Evolutionary conservation across 2,797 vertebrate genomes (phyloP), one percentile per base, ranked within the genome.

Genomic region (Pitangus sulphuratus): DNA sequence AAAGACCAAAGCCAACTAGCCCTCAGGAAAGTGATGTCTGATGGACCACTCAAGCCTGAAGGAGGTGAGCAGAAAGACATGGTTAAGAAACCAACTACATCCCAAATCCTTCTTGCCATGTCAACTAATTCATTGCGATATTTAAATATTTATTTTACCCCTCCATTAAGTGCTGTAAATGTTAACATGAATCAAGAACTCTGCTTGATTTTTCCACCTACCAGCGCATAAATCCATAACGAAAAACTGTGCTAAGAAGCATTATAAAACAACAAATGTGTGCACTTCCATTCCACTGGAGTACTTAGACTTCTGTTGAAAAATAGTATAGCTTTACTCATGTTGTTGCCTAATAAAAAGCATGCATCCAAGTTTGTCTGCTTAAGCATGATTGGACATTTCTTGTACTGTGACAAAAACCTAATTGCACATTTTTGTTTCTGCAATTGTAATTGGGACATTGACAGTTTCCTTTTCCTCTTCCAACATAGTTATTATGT

Each of bases 11-110:
- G 97, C 98, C 99, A 99, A 98, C 99, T 99, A 98, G 98, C 98
- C 98, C 98, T 99, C 98, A 99, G 98, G 98, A 99, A 99, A 98
- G 99, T 99, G 98, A 98, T 99, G 98, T 99, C 99, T 87, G 99
- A 99, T 97, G 99, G 99, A 98, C 99, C 99, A 89, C 98, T 98
- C 98, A 98, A 98, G 97, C 98, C 98, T 97, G 98, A 98, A 98
- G 98, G 98, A 99, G 98, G 98, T 99, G 98, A 99, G 99, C 97
- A 97, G 97, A 98, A 98, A 97, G 96, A 95, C 97, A 89, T 94
- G 94, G 96, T 97, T 92, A 97, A 97, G 97, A 97, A 97, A 94
- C 66, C 60, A 84, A 81, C 61, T 65, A 85, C 89, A 96, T 88
- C 68, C 69, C 42, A 94, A 96, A 83, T 69, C 68, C 90, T 96